Evolutionary conservation across 2,888 invertebrate genomes (phyloP).

Genomic region (Cephus runcator): DNA sequence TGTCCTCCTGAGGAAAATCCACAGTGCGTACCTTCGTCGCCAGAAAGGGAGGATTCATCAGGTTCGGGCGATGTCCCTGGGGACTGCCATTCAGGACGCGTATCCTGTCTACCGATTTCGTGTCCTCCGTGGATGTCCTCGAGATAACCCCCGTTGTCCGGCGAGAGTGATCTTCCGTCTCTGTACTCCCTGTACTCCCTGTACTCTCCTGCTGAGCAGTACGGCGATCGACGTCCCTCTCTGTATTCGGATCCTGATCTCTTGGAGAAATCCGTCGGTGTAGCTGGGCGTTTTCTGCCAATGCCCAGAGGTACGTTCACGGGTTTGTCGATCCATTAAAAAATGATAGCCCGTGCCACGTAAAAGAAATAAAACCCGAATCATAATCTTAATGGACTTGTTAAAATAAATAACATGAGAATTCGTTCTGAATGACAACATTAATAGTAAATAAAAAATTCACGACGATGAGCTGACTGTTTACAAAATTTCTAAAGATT

Average conservation of each 20-base stretch:
- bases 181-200: slow-evolving; percentile 32
- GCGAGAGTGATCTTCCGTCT: slow-evolving; percentile 35
- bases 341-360: background rate
- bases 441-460: background rate
- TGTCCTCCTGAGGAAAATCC: background rate
- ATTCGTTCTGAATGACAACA: background rate
- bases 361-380: background rate
- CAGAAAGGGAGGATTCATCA: slow-evolving; percentile 61
- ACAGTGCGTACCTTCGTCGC: slow-evolving; percentile 58
- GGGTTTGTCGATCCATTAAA: background rate
- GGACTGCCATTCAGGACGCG: slow-evolving; percentile 33
- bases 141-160: slow-evolving; percentile 33
- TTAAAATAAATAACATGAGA: background rate
- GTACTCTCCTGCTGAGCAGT: slow-evolving; percentile 26
- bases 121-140: slow-evolving; percentile 23
- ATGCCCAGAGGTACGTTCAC: slow-evolving; percentile 41
- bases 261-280: slow-evolving; percentile 57
- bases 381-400: background rate
- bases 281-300: slow-evolving; percentile 54
- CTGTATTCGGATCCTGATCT: slow-evolving; percentile 50
- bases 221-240: slow-evolving; percentile 39
- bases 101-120: slow-evolving; percentile 32
- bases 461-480: background rate
- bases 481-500: background rate
- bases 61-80: slow-evolving; percentile 58